Percentiles rank a stretch among this genome's conserved stretches.
These are phyloP conservation scores for Patella pellucida DNA, from an alignment of 2,888 invertebrate genomes.

Conservation along the genomic window DNA sequence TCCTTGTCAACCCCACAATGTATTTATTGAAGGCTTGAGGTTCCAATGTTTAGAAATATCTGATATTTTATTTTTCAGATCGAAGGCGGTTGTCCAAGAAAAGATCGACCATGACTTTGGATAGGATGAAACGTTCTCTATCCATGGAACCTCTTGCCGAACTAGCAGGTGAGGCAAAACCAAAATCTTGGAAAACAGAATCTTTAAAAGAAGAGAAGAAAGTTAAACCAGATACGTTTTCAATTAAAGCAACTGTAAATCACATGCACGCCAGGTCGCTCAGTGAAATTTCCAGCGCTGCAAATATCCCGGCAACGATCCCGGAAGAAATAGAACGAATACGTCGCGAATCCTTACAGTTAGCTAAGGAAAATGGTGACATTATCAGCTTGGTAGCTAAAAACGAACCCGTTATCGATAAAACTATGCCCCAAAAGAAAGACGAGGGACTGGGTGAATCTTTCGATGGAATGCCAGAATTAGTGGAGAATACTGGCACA, in stretches of 20 bases:
- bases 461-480: slow-evolving; percentile 43
- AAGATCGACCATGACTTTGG: slow-evolving; percentile 45
- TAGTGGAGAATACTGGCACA: slow-evolving; percentile 34
- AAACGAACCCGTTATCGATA: slow-evolving; percentile 9
- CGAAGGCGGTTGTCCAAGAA: slow-evolving; percentile 51
- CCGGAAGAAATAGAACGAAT: slow-evolving; percentile 48
- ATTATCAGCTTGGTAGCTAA: not conserved
- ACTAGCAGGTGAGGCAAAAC: slow-evolving; percentile 1
- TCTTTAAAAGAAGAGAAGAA: slow-evolving; percentile 14
- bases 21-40: not conserved
- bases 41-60: not conserved
- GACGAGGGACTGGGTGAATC: slow-evolving; percentile 52
- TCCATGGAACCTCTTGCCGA: slow-evolving; percentile 45
- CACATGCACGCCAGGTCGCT: slow-evolving; percentile 20
- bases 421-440: slow-evolving; percentile 14
- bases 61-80: slow-evolving; percentile 44
- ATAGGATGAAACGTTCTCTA: slow-evolving; percentile 56
- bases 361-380: slow-evolving; percentile 8
- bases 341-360: slow-evolving; percentile 38
- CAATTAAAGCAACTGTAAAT: not conserved
- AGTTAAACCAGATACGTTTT: too few species aligned
- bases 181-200: not conserved
- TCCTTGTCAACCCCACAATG: too few species aligned
- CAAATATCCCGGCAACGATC: slow-evolving; percentile 52
- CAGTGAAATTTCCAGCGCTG: slow-evolving; percentile 35